These are phyloP conservation scores for Nesospiza acunhae DNA, from an alignment of 2,113 vertebrate genomes.

Conservation along the genomic window DNA sequence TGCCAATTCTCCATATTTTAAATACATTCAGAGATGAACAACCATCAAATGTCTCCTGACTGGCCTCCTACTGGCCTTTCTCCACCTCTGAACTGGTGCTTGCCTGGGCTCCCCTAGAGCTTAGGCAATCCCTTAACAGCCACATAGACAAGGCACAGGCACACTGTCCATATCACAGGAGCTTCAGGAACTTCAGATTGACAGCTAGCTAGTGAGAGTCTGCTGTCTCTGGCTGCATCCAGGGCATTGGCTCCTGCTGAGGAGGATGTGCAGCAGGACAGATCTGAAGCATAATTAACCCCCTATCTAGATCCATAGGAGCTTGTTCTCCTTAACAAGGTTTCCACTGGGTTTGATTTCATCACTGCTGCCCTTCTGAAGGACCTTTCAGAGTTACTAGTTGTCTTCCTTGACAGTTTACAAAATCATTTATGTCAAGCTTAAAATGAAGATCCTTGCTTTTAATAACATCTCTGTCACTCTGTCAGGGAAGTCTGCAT, in stretches of 20 bases:
- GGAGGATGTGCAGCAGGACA: neutral
- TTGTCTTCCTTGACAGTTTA: neutral
- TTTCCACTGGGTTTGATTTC: neutral
- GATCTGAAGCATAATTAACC: neutral
- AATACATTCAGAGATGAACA: neutral
- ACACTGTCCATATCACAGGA: neutral
- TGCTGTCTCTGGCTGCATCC: neutral
- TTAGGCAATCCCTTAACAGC: neutral
- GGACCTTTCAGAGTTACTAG: neutral
- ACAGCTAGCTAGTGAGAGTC: rapidly evolving
- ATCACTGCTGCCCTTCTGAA: neutral
- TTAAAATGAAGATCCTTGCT: neutral
- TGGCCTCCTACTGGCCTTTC: neutral
- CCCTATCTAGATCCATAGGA: neutral
- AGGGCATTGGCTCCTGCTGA: rapidly evolving
- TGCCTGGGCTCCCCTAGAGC: neutral
- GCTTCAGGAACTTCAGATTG: neutral
- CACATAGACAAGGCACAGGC: neutral
- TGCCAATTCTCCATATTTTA: neutral
- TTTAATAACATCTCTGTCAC: neutral
- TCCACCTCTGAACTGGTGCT: neutral
- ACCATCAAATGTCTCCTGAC: neutral
- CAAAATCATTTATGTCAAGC: neutral
- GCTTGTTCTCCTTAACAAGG: neutral
- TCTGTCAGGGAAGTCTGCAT: neutral